Evolutionary conservation across 2,113 vertebrate genomes (phyloP).

Genomic region (Choloepus hoffmanni): DNA sequence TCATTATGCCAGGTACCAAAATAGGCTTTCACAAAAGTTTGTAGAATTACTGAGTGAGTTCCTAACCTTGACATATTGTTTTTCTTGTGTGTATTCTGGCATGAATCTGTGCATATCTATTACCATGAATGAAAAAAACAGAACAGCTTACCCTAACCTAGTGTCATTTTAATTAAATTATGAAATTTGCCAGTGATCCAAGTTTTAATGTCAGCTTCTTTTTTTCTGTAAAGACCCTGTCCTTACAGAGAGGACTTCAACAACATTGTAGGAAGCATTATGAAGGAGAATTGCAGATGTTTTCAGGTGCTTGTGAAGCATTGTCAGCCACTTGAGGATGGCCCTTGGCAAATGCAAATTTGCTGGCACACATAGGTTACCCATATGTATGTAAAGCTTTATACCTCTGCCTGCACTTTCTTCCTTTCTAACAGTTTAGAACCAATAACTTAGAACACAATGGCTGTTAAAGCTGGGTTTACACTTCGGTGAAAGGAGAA

Average conservation of each 20-base stretch:
- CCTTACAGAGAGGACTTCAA: not conserved
- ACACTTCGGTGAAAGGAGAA: constrained; percentile 59
- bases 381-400: not conserved
- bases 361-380: not conserved
- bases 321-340: not conserved
- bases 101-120: not conserved
- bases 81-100: not conserved
- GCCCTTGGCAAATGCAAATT: not conserved
- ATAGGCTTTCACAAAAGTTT: not conserved
- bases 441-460: constrained; percentile 58
- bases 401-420: constrained; percentile 39
- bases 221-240: not conserved
- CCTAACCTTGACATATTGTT: not conserved
- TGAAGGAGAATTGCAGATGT: not conserved
- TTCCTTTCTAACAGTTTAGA: constrained; percentile 49
- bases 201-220: constrained; percentile 4
- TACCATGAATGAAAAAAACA: not conserved
- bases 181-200: not conserved
- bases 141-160: not conserved
- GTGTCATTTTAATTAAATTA: not conserved
- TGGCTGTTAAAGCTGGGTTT: constrained; percentile 51
- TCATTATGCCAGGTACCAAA: not conserved
- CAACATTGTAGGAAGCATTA: not conserved
- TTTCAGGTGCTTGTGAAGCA: not conserved
- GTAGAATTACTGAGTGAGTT: not conserved